Percentiles rank a stretch among this genome's conserved stretches.
Conservation (phyloP, 2,797 vertebrate genomes). For the Naso thynnoides region DNA sequence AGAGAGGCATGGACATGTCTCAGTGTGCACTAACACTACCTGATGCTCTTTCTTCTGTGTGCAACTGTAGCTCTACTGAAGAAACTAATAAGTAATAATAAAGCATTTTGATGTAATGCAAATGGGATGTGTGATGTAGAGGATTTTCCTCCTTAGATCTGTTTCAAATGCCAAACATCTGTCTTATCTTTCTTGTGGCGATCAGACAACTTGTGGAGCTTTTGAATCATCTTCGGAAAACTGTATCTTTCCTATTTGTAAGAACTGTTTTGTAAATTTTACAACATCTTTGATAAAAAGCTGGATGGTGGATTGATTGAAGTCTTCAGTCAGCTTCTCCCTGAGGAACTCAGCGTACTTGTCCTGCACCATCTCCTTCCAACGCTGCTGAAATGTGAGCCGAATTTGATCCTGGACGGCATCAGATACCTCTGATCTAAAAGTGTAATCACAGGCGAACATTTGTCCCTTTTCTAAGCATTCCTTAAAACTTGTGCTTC, state of each 20-base stretch:
- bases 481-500: conserved; percentile 16
- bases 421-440: conserved; percentile 38
- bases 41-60: conserved; percentile 33
- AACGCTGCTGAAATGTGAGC: conserved; percentile 58
- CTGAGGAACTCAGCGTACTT: conserved; percentile 63
- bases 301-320: conserved; percentile 60
- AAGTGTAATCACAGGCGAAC: conserved; percentile 39
- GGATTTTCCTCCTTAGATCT: conserved; percentile 6
- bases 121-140: conserved; percentile 5
- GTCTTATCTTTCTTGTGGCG: not conserved
- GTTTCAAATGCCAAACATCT: not conserved
- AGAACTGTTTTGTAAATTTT: conserved; percentile 31
- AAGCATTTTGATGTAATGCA: conserved; percentile 52
- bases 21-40: conserved; percentile 47
- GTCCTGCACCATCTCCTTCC: conserved; percentile 61
- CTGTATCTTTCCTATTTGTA: conserved; percentile 66
- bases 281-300: conserved; percentile 60
- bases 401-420: conserved; percentile 34
- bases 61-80: conserved; percentile 49
- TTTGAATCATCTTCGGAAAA: conserved; percentile 31
- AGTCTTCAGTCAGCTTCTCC: conserved; percentile 65
- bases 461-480: conserved; percentile 46
- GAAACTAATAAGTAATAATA: conserved; percentile 69
- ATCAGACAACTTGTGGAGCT: not conserved
- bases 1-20: conserved; percentile 27